Evolutionary conservation across 2,797 vertebrate genomes (phyloP), one percentile per base, ranked within the genome.

Genomic region (Cercopithecus petaurista): DNA sequence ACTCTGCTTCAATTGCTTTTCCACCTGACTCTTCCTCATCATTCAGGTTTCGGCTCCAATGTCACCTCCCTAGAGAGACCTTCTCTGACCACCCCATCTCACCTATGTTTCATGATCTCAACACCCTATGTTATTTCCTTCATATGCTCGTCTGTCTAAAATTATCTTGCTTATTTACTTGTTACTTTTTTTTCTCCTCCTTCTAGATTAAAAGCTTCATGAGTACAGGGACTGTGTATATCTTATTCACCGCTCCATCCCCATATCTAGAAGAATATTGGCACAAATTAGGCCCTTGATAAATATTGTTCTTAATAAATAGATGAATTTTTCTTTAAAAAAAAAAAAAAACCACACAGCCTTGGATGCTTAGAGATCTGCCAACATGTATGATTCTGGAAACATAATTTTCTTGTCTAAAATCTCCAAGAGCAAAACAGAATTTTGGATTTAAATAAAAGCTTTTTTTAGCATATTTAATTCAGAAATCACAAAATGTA

Each of bases 361-460:
- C 72, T 91, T 89, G 61, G 55, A 93, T 12, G 70, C 33, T 92
- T 72, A 86, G 55, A 92, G 90, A 55, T 41, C n/a, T 95, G 41
- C 50, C 76, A 73, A 48, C 80, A 59, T 83, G 77, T 55, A 75
- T 89, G 67, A 61, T 67, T 84, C 73, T 59, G 28, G 93, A 90
- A 97, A 80, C 59, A 86, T 19, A 79, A 90, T 96, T 85, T 95
- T 96, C 75, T 93, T 90, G 28, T 91, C 82, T 97, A 95, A 95
- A 93, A 96, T 73, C 61, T 89, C 9, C 13, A 80, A 93, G 70
- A 93, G 39, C 13, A 86, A 84, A 94, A 93, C n/a, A 81, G 73
- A 93, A 84, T 76, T 93, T 95, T 73, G 91, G 55, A 87, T 73
- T 91, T 92, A 95, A 88, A 75, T 92, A 96, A 96, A 93, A 80